Percentiles rank a stretch among this genome's conserved stretches.
Evolutionary conservation across 2,888 invertebrate species (phyloP).

Genomic region (Argyresthia albistria): DNA sequence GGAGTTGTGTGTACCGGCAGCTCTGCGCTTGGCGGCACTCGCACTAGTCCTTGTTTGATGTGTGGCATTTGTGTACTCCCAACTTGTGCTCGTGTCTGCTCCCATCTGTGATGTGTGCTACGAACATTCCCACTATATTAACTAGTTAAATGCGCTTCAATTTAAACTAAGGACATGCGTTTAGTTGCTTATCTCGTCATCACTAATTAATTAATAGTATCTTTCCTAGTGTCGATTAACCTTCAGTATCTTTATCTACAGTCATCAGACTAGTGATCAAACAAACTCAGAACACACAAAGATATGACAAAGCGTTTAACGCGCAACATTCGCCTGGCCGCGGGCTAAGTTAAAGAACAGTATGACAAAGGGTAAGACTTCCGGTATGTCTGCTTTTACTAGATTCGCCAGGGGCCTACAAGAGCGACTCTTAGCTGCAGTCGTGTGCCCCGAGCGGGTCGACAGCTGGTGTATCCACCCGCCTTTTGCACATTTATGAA

Average conservation of each 20-base stretch:
- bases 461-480: slow-evolving; percentile 50
- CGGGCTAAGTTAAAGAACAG: slow-evolving; percentile 47
- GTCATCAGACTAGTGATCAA: no score
- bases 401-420: slow-evolving; percentile 45
- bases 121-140: background rate
- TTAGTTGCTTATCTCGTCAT: background rate
- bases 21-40: slow-evolving; percentile 5
- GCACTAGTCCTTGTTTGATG: slow-evolving; percentile 2
- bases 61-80: slow-evolving; percentile 1
- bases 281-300: background rate
- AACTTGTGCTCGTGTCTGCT: background rate
- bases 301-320: slow-evolving; percentile 6
- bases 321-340: slow-evolving; percentile 26
- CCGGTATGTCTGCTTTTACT: slow-evolving; percentile 54
- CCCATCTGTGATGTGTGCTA: background rate
- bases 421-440: slow-evolving; percentile 26
- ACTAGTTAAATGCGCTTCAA: background rate
- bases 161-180: background rate
- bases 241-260: no score
- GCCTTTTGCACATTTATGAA: slow-evolving; percentile 60
- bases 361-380: slow-evolving; percentile 32
- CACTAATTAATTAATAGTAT: no score
- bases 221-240: no score
- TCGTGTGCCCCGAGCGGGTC: slow-evolving; percentile 46
- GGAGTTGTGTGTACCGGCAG: slow-evolving; percentile 5